Percentiles rank a stretch among this genome's conserved stretches.
Conservation (phyloP, 2,888 invertebrate genomes). For the Platycnemis pennipes region DNA sequence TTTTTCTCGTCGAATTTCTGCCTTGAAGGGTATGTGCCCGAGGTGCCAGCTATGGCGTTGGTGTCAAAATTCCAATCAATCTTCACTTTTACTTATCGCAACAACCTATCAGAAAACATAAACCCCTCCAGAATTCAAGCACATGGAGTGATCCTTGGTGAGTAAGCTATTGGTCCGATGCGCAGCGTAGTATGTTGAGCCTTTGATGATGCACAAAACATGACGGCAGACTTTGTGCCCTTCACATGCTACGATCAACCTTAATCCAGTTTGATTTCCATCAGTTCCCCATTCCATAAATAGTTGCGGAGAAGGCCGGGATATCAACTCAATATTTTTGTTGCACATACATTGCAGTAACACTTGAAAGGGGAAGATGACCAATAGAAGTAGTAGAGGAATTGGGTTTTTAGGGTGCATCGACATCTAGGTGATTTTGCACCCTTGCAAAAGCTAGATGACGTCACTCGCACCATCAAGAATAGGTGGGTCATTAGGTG, state of each 20-base stretch:
- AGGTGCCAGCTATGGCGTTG: background rate
- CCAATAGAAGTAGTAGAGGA: too few relatives aligned
- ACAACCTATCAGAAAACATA: background rate
- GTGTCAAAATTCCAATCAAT: slow-evolving; percentile 5
- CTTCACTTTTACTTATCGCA: background rate
- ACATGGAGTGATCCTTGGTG: background rate
- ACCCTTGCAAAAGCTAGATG: too few relatives aligned
- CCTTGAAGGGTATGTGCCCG: background rate
- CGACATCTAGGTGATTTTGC: too few relatives aligned
- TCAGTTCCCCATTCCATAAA: too few relatives aligned
- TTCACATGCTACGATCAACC: background rate
- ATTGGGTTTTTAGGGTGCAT: too few relatives aligned
- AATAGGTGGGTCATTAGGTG: too few relatives aligned
- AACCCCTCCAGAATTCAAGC: background rate
- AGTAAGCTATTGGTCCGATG: background rate
- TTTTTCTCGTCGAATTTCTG: background rate
- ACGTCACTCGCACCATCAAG: too few relatives aligned
- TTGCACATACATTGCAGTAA: too few relatives aligned
- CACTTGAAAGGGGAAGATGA: too few relatives aligned
- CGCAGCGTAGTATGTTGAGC: background rate
- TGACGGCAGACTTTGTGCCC: background rate
- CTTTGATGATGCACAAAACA: background rate
- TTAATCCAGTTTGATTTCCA: too few relatives aligned
- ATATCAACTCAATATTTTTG: too few relatives aligned
- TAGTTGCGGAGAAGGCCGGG: too few relatives aligned